A percentile compares a stretch with the other conserved stretches of the same genome.
These are phyloP conservation scores for Anadara kagoshimensis DNA, from an alignment of 1,140 invertebrate species.

Conservation along the genomic window DNA sequence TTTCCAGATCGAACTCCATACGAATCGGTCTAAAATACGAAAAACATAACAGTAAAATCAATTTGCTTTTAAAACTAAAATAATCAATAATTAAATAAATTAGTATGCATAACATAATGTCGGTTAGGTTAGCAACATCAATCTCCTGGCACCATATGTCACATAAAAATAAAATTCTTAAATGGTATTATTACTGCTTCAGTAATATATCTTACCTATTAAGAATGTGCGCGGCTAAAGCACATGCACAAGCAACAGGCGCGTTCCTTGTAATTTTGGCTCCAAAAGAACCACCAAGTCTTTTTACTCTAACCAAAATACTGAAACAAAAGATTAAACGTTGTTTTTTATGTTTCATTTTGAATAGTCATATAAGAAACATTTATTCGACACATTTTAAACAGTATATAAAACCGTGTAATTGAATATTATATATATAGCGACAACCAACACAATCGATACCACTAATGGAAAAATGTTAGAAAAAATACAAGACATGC, in stretches of 20 bases:
- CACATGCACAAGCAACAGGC: conserved; percentile 56
- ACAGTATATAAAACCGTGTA: not conserved
- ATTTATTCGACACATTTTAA: too few species aligned
- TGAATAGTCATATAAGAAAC: too few species aligned
- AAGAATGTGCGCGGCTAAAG: conserved; percentile 66
- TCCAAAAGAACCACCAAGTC: conserved; percentile 73
- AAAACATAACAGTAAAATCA: not conserved
- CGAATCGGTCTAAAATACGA: conserved; percentile 81
- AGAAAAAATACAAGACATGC: too few species aligned
- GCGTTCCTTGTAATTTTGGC: conserved; percentile 63
- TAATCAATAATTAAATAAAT: not conserved
- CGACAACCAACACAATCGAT: too few species aligned
- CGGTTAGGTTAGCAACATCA: too few species aligned
- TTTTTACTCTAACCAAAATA: conserved; percentile 55
- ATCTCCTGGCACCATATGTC: too few species aligned
- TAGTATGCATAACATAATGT: too few species aligned
- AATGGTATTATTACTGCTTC: too few species aligned
- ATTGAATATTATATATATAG: not conserved
- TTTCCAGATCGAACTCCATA: conserved; percentile 91
- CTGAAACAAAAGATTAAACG: conserved; percentile 57
- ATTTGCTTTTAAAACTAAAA: not conserved
- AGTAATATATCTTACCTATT: conserved; percentile 42
- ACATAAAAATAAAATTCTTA: too few species aligned
- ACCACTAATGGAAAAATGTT: too few species aligned
- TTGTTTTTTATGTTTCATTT: too few species aligned